phyloP scores from a whole-genome alignment of 2,888 invertebrate genomes.

The Callinectes sapidus region DNA sequence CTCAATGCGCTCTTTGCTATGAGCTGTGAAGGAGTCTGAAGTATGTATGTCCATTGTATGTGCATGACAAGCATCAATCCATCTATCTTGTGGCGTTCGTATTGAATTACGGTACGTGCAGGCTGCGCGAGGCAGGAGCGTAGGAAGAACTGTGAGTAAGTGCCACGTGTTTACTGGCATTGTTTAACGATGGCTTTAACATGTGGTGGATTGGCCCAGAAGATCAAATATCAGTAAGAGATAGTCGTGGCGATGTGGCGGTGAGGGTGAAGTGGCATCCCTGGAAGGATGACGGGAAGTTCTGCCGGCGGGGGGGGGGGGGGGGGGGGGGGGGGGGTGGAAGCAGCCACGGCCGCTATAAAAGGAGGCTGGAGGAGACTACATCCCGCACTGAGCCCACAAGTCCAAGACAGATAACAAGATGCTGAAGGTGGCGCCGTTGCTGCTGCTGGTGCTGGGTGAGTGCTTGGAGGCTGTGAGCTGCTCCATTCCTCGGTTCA shows the following conservation, averaged over 20 bases:
- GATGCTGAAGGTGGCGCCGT: slow-evolving; percentile 1
- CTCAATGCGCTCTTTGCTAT: neutral
- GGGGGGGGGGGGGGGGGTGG: neutral
- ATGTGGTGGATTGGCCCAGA: neutral
- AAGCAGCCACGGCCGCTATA: neutral
- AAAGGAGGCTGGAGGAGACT: neutral
- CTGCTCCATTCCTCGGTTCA: neutral
- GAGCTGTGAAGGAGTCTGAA: neutral
- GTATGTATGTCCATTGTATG: neutral
- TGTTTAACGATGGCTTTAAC: neutral
- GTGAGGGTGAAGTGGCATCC: neutral
- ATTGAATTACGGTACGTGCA: neutral
- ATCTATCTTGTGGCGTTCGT: neutral
- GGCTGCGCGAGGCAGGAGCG: neutral
- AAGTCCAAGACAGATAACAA: neutral
- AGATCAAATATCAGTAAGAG: neutral
- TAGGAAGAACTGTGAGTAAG: neutral
- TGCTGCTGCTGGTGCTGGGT: slow-evolving; percentile 24
- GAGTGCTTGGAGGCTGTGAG: neutral
- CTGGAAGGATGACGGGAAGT: neutral
- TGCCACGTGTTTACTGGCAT: neutral
- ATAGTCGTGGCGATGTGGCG: neutral
- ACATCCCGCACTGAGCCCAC: neutral
- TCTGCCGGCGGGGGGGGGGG: neutral
- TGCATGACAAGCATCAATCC: neutral